A percentile compares a stretch with the other conserved stretches of the same genome.
phyloP scores from a whole-genome alignment of 1,140 invertebrate genomes.

The Drosophila gunungcola region DNA sequence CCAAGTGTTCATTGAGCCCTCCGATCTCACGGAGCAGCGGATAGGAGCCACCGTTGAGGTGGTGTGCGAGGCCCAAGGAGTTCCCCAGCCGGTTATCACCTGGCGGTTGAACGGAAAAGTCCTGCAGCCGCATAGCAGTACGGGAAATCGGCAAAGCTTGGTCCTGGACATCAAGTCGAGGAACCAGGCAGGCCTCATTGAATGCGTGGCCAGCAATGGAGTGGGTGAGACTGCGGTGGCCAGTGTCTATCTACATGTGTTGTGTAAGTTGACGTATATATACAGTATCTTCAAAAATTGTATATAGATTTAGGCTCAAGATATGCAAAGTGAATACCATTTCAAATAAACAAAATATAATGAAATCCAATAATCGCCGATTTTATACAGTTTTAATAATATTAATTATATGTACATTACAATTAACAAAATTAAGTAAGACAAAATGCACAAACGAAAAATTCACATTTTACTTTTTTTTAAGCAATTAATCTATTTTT shows the following conservation, averaged over 20 bases:
- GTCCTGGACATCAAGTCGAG: slow-evolving; percentile 89
- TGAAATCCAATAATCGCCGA: too few species aligned
- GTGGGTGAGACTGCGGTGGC: slow-evolving; percentile 89
- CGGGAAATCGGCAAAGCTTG: slow-evolving; percentile 88
- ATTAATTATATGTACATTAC: too few species aligned
- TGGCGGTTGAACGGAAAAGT: slow-evolving; percentile 87
- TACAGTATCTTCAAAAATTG: not conserved
- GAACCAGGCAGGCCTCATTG: slow-evolving; percentile 89
- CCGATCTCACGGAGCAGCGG: slow-evolving; percentile 89
- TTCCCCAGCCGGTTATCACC: slow-evolving; percentile 88
- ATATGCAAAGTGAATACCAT: too few species aligned
- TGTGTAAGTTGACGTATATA: slow-evolving; percentile 85
- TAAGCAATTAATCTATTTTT: too few species aligned
- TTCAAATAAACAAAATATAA: too few species aligned
- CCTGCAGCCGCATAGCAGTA: slow-evolving; percentile 86
- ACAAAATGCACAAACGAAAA: too few species aligned
- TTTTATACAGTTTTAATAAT: too few species aligned
- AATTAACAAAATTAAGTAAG: too few species aligned
- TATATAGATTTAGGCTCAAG: too few species aligned
- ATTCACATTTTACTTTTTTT: too few species aligned
- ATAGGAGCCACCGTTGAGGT: slow-evolving; percentile 90
- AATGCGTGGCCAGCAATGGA: slow-evolving; percentile 90
- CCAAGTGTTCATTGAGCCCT: slow-evolving; percentile 88
- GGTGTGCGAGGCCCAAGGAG: slow-evolving; percentile 88
- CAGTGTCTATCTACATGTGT: slow-evolving; percentile 86